These are phyloP conservation scores for Maniola jurtina DNA, from an alignment of 1,140 invertebrate species.

Conservation along the genomic window DNA sequence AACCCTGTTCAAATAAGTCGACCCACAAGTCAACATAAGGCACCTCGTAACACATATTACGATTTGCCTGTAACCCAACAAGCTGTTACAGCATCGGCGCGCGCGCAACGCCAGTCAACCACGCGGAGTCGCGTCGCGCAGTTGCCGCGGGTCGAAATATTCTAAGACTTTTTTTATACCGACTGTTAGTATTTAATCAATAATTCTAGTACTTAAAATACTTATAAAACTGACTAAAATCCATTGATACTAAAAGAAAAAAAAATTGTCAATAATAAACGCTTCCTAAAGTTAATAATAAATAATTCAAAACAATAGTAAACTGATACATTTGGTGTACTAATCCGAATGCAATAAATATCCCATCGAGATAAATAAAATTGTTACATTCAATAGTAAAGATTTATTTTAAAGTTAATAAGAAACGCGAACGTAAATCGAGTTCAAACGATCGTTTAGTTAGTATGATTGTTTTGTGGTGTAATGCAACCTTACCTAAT, in stretches of 20 bases:
- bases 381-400: too few relatives aligned
- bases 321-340: too few relatives aligned
- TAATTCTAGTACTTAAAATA: slow-evolving; percentile 6
- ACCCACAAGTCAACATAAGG: slow-evolving; percentile 59
- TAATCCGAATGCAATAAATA: too few relatives aligned
- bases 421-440: slow-evolving; percentile 8
- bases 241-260: background rate
- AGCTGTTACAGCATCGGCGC: slow-evolving; percentile 40
- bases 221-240: background rate
- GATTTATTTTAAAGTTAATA: too few relatives aligned
- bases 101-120: slow-evolving; percentile 50
- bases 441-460: slow-evolving; percentile 10
- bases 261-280: too few relatives aligned
- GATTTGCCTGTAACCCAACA: slow-evolving; percentile 50
- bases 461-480: slow-evolving; percentile 32
- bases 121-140: slow-evolving; percentile 60
- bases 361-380: too few relatives aligned
- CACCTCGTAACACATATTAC: slow-evolving; percentile 64
- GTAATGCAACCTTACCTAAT: slow-evolving; percentile 52
- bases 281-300: too few relatives aligned
- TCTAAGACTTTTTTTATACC: slow-evolving; percentile 14
- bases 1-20: slow-evolving; percentile 41
- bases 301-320: too few relatives aligned
- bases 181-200: slow-evolving; percentile 25
- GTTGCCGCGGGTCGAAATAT: slow-evolving; percentile 47